phyloP scores from a whole-genome alignment of 2,113 vertebrate genomes.

The Polyodon spathula region DNA sequence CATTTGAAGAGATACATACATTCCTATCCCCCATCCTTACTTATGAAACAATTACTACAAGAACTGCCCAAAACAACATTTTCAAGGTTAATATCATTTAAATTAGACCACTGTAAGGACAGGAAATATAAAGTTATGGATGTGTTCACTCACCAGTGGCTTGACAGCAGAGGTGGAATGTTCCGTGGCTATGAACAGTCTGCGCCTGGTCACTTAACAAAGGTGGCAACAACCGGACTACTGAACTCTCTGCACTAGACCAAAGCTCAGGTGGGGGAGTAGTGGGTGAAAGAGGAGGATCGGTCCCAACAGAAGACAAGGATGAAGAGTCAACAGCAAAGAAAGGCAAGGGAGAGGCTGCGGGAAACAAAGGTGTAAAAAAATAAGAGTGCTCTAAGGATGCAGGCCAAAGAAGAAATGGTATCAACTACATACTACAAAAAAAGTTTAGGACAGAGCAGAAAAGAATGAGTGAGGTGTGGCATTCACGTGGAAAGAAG shows the following conservation, averaged over 20 bases:
- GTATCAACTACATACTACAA: slow-evolving; percentile 21
- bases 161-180: slow-evolving; percentile 88
- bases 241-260: slow-evolving; percentile 46
- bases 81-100: background rate
- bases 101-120: background rate
- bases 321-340: slow-evolving; percentile 64
- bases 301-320: slow-evolving; percentile 67
- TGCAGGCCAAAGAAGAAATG: slow-evolving; percentile 24
- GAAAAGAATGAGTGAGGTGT: no score
- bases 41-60: no score
- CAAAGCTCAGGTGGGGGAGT: slow-evolving; percentile 57
- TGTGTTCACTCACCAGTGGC: slow-evolving; percentile 80
- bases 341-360: slow-evolving; percentile 66
- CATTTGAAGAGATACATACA: no score
- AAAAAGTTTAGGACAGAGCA: no score
- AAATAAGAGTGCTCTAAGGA: slow-evolving; percentile 57
- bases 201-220: slow-evolving; percentile 85
- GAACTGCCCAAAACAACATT: background rate
- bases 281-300: slow-evolving; percentile 54
- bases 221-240: slow-evolving; percentile 76
- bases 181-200: slow-evolving; percentile 66
- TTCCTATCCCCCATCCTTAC: no score
- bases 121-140: background rate
- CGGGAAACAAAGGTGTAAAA: slow-evolving; percentile 41
- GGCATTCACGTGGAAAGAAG: no score